Evolutionary conservation across 2,113 vertebrate species (phyloP).

Genomic region (Riparia riparia): DNA sequence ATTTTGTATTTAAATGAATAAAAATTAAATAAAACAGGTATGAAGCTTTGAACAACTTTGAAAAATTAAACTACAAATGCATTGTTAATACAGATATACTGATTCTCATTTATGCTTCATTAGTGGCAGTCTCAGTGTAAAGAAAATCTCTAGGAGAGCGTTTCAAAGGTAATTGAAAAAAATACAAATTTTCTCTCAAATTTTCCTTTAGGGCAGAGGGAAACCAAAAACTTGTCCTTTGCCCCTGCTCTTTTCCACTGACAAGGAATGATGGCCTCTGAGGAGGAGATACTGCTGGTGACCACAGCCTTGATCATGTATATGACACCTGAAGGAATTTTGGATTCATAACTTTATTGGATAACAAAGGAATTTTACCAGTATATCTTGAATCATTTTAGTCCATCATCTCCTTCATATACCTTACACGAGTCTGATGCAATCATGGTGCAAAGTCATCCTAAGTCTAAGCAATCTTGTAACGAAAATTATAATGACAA

Average conservation of each 20-base stretch:
- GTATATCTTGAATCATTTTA: neutral
- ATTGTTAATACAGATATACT: neutral
- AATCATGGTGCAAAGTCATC: neutral
- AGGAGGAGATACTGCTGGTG: neutral
- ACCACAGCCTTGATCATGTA: neutral
- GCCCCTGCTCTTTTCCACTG: neutral
- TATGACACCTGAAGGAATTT: neutral
- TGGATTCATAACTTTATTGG: neutral
- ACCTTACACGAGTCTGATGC: neutral
- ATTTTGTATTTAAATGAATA: neutral
- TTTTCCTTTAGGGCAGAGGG: neutral
- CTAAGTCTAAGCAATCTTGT: no score
- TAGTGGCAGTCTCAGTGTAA: neutral
- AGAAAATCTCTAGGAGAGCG: neutral
- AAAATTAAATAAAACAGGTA: neutral
- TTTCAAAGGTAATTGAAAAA: neutral
- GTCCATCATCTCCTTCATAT: neutral
- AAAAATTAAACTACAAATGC: neutral
- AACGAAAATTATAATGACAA: neutral
- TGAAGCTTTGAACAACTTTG: neutral
- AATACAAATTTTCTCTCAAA: neutral
- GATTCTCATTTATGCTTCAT: neutral
- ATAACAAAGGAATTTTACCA: neutral
- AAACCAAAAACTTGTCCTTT: neutral
- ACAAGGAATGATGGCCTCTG: neutral